Base-by-base conservation (phyloP, 64 coral and sea anemone genomes). In the Trachythela sp. region DNA sequence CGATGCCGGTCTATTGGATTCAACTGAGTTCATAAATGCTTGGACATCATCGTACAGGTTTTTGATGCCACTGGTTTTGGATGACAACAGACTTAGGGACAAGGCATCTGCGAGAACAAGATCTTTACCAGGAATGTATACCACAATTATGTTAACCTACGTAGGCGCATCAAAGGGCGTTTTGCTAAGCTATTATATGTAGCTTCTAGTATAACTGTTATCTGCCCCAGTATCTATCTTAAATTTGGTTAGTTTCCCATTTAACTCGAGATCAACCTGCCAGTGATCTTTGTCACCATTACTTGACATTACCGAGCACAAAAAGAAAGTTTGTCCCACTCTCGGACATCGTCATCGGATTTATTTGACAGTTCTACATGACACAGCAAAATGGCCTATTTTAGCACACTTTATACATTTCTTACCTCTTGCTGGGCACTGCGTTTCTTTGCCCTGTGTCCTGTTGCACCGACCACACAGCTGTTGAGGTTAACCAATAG, bases 1-100 rank as follows among this genome's bases (percentile, higher is more conserved):
- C 52, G 84, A 86, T 29, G 17, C 84, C 35, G 41, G 43, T 51
- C 7, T 27, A 13, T 29, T 2, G 13, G 34, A 59, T 26, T 39
- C 54, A 15, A 22, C 58, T 70, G 54, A 5, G 37, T 88, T 36
- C 2, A 88, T 52, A 71, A 59, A 88, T 29, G 86, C 86, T 88
- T 70, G 52, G 15, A 88, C 86, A 36, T 88, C 86, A 1, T 52
- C 45, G 38, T 88, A 48, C 11, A 5, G 3, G 86, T 88, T 36
- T 33, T 49, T 38, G n/a, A 33, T 9, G 22, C 64, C 38, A 36
- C 48, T 4, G 18, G 18, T 6, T 8, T 29, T 0, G 48, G 15
- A 49, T 40, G 27, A 11, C 52, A 88, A 56, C 0, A 32, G 56
- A 40, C 38, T 88, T 37, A 48, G 52, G 24, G 54, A 40, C 9